Evolutionary conservation across 2,113 vertebrate species (phyloP), one percentile per base, ranked within the genome.

Genomic region (Gymnocephalus cernua): DNA sequence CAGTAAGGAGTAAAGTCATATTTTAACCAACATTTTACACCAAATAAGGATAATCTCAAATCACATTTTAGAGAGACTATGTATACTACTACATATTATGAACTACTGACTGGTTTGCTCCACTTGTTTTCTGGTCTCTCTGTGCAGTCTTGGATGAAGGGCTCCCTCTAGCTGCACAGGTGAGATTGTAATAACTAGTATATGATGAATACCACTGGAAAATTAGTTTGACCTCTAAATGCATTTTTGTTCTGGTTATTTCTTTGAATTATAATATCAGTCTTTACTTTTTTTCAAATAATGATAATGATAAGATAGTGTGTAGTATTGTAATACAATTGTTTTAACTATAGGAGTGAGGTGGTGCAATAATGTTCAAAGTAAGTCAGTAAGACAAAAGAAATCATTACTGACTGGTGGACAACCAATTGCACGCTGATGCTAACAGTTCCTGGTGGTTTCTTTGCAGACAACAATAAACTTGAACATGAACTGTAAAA

Each of bases 121-220:
- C 14, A 6, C 48, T 16, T 6, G 48, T 45, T 32, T 41, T 25
- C n/a, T 44, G n/a, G 23, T 51, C 47, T n/a, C 6, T 50, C 14
- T 38, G 29, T 21, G 5, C 18, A 16, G 35, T 11, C 10, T 25
- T n/a, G 2, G 57, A 21, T 47, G 21, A 64, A 64, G 19, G 8
- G 66, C 50, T 63, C 66, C 58, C 21, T 57, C 80, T 77, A 71
- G 58, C 47, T 61, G 38, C 64, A 41, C 0, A 27, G 3, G 18
- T 51, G 44, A 50, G 16, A 56, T 0, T 51, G 19, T 14, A 27
- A 29, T 63, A 11, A 15, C 9, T 12, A 41, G 35, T 18, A 16
- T 18, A n/a, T 41, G 19, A 11, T 41, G 32, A 41, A 41, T 25
- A 41, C n/a, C 41, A 16, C 16, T 27, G 21, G n/a, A 8, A 19